Evolutionary conservation across 2,888 invertebrate species (phyloP).

Genomic region (Oscheius sp.): DNA sequence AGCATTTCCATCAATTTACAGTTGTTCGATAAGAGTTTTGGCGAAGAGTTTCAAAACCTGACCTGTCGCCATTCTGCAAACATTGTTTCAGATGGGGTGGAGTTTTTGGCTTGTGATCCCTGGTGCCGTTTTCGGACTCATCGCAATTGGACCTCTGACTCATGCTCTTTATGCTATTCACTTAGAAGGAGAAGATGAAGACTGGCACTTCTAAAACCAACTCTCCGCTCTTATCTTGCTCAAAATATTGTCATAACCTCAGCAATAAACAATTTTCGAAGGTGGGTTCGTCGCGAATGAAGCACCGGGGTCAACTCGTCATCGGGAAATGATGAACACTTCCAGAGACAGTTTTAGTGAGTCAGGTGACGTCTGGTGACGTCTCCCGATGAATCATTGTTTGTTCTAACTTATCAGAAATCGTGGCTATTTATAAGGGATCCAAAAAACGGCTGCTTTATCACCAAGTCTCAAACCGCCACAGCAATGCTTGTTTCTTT

Average conservation of each 20-base stretch:
- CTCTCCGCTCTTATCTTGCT: not conserved
- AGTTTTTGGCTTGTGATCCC: constrained; percentile 31
- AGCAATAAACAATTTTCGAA: too few relatives aligned
- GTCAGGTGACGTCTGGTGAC: too few relatives aligned
- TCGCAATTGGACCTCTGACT: constrained; percentile 21
- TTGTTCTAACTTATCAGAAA: too few relatives aligned
- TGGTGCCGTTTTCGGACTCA: constrained; percentile 8
- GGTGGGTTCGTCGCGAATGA: too few relatives aligned
- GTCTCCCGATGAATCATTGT: too few relatives aligned
- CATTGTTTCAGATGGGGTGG: constrained; percentile 19
- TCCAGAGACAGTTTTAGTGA: too few relatives aligned
- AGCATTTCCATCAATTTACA: too few relatives aligned
- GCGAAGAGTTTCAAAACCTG: not conserved
- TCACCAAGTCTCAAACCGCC: not conserved
- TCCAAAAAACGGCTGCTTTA: not conserved
- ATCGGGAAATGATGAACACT: too few relatives aligned
- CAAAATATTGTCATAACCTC: constrained; percentile 1
- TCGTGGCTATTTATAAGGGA: too few relatives aligned
- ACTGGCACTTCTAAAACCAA: not conserved
- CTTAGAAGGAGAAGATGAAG: constrained; percentile 4
- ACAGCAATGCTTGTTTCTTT: not conserved
- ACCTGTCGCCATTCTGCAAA: not conserved
- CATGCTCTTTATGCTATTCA: constrained; percentile 17
- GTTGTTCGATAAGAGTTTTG: too few relatives aligned
- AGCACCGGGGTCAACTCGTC: too few relatives aligned